These are phyloP conservation scores for Chrysotoxum bicinctum DNA, from an alignment of 2,888 invertebrate genomes.

Conservation along the genomic window DNA sequence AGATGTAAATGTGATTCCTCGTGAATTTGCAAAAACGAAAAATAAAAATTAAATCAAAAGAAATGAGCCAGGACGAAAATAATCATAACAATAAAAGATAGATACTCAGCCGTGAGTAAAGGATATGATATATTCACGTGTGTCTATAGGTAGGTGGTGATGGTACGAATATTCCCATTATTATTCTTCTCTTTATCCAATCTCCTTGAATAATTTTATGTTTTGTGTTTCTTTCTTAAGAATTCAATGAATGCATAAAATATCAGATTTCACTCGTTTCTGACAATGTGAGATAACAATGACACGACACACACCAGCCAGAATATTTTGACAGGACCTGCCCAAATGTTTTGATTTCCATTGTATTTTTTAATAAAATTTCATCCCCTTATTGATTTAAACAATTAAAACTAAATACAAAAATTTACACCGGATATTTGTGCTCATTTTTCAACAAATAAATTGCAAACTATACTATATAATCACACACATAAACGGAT, in stretches of 20 bases:
- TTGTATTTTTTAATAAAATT: neutral
- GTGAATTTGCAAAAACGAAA: slow-evolving; percentile 19
- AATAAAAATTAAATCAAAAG: slow-evolving; percentile 58
- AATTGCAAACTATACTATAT: neutral
- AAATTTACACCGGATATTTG: slow-evolving; percentile 52
- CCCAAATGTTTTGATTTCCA: slow-evolving; percentile 65
- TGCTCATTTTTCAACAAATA: slow-evolving; percentile 22
- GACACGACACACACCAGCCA: slow-evolving; percentile 38
- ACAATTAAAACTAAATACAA: slow-evolving; percentile 33
- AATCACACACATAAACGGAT: slow-evolving; percentile 10
- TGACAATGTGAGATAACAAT: neutral
- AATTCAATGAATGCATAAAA: slow-evolving; percentile 13
- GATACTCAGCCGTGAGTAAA: slow-evolving; percentile 20
- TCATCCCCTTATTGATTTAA: slow-evolving; percentile 31
- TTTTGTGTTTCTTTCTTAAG: neutral
- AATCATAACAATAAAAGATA: slow-evolving; percentile 55
- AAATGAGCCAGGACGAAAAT: slow-evolving; percentile 57
- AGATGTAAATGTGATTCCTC: slow-evolving; percentile 52
- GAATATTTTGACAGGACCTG: slow-evolving; percentile 50
- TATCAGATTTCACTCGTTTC: slow-evolving; percentile 49
- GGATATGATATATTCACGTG: slow-evolving; percentile 12
- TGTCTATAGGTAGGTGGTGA: neutral
- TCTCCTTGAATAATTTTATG: slow-evolving; percentile 20
- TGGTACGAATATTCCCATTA: neutral
- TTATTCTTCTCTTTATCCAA: slow-evolving; percentile 17